Base-by-base conservation (phyloP, 2,888 invertebrate genomes). In the Rotaria macrura region DNA sequence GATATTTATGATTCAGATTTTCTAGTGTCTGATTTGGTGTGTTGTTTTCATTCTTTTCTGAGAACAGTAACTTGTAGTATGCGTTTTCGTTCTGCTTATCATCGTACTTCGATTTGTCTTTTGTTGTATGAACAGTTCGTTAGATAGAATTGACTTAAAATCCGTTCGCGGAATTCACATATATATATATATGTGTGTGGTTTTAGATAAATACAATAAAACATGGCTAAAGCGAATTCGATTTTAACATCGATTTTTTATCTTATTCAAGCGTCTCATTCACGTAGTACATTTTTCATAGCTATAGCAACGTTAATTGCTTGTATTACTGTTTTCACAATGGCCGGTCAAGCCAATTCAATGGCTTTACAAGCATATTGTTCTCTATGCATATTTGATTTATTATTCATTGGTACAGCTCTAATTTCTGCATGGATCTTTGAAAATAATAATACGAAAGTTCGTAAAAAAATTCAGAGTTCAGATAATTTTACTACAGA, bases 291-390 rank as follows among this genome's bases (percentile, higher is more conserved):
- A n/a, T n/a, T 79, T 25, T 20, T 79, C 0, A 79, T 79, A 3
- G 43, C 79, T 12, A 25, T 79, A 43, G n/a, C 10, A 10, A 43
- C 43, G 1, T 43, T 79, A 43, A 12, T 79, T 12, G 9, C 79
- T 38, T 79, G 79, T 79, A 3, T 79, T 25, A 12, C 43, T 12
- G 43, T 79, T 12, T 79, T 79, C n/a, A 79, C 79, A 6, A 43
- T 79, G 79, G 79, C 79, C n/a, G 79, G 79, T 79, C 79, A 79
- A 79, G 43, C 79, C 5, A n/a, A 79, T 43, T 79, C 79, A 0
- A 79, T 79, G 79, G 79, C 79, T 1, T 79, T 79, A 43, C 79
- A 79, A 79, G 79, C 79, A 43, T 79, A 25, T 25, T 79, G 79
- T 79, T 79, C 79, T 2, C n/a, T 79, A 43, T 79, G 79, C 14